Evolutionary conservation across 1,140 invertebrate species (phyloP), one percentile per base, ranked within the genome.

Genomic region (Glossosoma conforme): DNA sequence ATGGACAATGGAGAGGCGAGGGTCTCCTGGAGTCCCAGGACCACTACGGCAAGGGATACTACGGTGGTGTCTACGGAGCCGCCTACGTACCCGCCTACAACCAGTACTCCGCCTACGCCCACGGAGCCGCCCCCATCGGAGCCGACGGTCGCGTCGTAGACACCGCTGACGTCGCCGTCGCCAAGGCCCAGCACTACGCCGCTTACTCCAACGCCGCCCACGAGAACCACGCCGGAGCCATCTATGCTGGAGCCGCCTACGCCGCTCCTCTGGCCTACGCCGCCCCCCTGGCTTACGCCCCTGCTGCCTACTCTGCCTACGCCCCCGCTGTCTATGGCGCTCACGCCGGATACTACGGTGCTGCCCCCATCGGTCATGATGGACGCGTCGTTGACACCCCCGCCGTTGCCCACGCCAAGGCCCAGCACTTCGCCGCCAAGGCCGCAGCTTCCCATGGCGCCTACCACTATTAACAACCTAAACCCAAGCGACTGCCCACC

Each of bases 141-240:
- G 41, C 44, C 24, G 49, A 52, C 42, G 68, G 67, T 2, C 67
- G 68, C 53, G 66, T 70, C 24, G 67, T 67, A 30, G 70, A 71
- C 44, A 71, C 70, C 43, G 68, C 68, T 40, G 70, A 72, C 56
- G 70, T 70, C 57, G 68, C 70, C 1, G 68, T 71, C 53, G 70
- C 70, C 42, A 68, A 68, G 45, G 68, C 68, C 55, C 68, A 68
- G 49, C 68, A 72, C 62, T 62, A 69, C 43, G 68, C 67, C 51
- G 49, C 49, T 35, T 44, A 18, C 49, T 43, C 20, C 35, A 22
- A 17, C 13, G 42, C 42, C 33, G 41, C 49, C 32, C 33, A 41
- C 30, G 41, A 17, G 32, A 28, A 28, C 24, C 24, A 28, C 24
- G 24, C 24, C n/a, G 24, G 24, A 28, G 24, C n/a, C 24, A 8